These are phyloP conservation scores for Syncerus caffer DNA, from an alignment of 2,797 vertebrate species.

Conservation along the genomic window DNA sequence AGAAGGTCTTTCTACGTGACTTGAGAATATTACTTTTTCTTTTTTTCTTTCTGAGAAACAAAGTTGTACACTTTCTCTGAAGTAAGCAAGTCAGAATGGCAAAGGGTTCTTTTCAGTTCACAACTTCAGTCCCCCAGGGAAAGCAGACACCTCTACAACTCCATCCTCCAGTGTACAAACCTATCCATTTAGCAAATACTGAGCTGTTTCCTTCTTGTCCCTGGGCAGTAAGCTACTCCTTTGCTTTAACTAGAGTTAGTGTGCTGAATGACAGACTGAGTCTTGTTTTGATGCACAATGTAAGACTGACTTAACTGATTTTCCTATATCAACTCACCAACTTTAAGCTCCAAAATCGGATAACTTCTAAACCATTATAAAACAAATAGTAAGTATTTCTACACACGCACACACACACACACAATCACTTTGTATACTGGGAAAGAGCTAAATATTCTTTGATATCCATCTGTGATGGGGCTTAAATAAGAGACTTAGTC, in stretches of 20 bases:
- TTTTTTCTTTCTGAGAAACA: conserved; percentile 48
- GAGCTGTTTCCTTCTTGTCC: neutral
- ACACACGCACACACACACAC: neutral
- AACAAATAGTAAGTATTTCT: neutral
- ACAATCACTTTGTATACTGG: neutral
- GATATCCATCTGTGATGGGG: neutral
- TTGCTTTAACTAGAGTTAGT: neutral
- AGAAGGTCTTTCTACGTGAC: conserved; percentile 30
- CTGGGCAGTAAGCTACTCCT: neutral
- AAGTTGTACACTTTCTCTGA: conserved; percentile 50
- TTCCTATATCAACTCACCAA: neutral
- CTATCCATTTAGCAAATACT: neutral
- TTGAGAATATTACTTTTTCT: neutral
- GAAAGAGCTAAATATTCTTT: neutral
- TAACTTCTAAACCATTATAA: neutral
- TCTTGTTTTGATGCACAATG: neutral
- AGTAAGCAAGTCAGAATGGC: conserved; percentile 35
- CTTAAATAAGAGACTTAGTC: neutral
- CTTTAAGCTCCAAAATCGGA: neutral
- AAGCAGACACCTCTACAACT: neutral
- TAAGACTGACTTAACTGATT: neutral
- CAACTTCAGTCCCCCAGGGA: neutral
- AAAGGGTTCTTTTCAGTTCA: neutral
- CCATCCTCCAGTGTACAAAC: neutral
- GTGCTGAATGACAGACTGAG: neutral